Evolutionary conservation across 1,140 invertebrate species (phyloP), one percentile per base, ranked within the genome.

Genomic region (Cydia strobilella): DNA sequence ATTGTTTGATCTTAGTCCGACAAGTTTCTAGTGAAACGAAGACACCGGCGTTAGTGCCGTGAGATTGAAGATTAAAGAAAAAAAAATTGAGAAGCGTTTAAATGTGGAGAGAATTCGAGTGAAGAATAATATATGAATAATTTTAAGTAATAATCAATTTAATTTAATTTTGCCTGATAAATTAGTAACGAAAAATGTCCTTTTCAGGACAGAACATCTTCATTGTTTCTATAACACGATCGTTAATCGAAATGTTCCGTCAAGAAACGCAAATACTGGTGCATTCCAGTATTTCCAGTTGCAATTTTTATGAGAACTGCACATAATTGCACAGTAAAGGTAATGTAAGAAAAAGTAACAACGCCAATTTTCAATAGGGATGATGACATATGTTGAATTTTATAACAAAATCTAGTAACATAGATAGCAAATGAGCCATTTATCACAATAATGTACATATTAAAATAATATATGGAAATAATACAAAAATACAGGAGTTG

Each of bases 11-110:
- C 54, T 59, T 59, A 59, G 54, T 59, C 20, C 63, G 10, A 71
- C 74, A 74, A 66, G 48, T 71, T 74, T 66, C 76, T 75, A 66
- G 39, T 71, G 51, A 42, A 72, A 73, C 15, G 51, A 59, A 59
- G 54, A 59, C 54, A 12, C 18, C 51, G 51, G 54, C 54, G 3
- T 7, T 20, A 18, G n/a, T 7, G 54, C 20, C 51, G 51, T 9
- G 54, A 59, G 48, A 51, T 3, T 13, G 12, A 42, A 10, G 2
- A 45, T 45, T 12, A 45, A 0, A 39, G 35, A 39, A 6, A 13
- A 42, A 42, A 42, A 42, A 31, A 31, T 6, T 42, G 39, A 12
- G 48, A 51, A 51, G 48, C 48, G 9, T 5, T n/a, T 51, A 51
- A 51, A 51, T 51, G 48, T 15, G 45, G 15, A 48, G 45, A 48